phyloP scores from a whole-genome alignment of 1,140 invertebrate species.

The Paraescarpia echinospica region DNA sequence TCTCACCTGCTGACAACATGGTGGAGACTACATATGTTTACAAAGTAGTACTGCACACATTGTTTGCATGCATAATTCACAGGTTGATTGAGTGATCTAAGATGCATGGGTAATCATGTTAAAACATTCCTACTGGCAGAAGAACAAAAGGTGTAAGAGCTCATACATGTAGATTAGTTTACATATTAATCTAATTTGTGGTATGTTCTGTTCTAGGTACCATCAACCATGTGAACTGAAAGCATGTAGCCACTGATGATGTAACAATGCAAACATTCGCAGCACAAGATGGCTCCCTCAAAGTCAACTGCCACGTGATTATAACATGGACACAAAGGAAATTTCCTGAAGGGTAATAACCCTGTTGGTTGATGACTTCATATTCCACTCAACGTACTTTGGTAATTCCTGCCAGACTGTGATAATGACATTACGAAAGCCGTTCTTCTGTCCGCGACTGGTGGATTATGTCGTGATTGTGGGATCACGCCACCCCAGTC shows the following conservation, averaged over 20 bases:
- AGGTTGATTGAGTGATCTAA: background rate
- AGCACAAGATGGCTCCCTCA: background rate
- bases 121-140: background rate
- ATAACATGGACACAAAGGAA: background rate
- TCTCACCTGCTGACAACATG: background rate
- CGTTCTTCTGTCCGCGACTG: constrained; percentile 63
- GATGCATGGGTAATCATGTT: background rate
- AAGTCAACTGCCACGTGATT: background rate
- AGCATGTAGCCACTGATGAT: background rate
- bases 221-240: background rate
- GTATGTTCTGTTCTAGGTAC: background rate
- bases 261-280: background rate
- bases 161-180: background rate
- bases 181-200: background rate
- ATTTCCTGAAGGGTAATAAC: background rate
- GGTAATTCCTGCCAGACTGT: background rate
- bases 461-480: constrained; percentile 95
- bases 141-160: background rate
- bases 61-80: background rate
- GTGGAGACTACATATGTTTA: background rate
- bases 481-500: constrained; percentile 73
- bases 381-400: background rate
- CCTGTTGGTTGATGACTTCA: background rate
- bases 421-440: background rate
- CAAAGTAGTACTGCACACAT: background rate